phyloP scores from a whole-genome alignment of 2,113 vertebrate species.

The Melanostigma gelatinosum region DNA sequence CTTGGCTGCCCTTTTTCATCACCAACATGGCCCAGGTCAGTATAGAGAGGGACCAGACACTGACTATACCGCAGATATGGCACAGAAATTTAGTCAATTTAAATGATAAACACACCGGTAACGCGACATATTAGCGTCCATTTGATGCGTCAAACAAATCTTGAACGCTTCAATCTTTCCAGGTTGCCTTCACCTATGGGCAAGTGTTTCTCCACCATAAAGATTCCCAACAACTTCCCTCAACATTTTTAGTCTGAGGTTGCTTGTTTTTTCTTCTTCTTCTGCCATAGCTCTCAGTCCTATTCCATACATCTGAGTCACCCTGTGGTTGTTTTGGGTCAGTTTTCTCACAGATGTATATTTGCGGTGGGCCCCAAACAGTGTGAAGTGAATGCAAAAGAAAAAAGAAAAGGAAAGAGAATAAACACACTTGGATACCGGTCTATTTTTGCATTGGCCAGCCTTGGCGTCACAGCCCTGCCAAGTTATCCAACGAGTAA shows the following conservation, averaged over 20 bases:
- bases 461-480: conserved; percentile 53
- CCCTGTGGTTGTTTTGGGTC: conserved; percentile 14
- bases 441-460: conserved; percentile 68
- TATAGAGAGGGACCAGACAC: conserved; percentile 17
- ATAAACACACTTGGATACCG: conserved; percentile 63
- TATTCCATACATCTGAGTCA: conserved; percentile 20
- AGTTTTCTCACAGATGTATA: conserved; percentile 30
- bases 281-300: background rate
- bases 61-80: background rate
- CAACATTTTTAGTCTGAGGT: background rate
- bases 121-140: background rate
- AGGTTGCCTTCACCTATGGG: background rate
- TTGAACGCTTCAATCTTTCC: background rate
- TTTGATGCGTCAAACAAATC: background rate
- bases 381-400: conserved; percentile 53
- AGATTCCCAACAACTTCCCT: background rate
- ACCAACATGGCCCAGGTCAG: conserved; percentile 93
- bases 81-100: background rate
- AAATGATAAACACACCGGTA: background rate
- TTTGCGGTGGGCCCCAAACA: conserved; percentile 1
- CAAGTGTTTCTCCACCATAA: background rate
- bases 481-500: conserved; percentile 56
- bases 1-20: conserved; percentile 96
- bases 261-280: background rate
- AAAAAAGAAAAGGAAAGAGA: conserved; percentile 16